Evolutionary conservation across 2,113 vertebrate species (phyloP).

Genomic region (human): GRCh38 chr7:131483001-131483500

Average conservation of each 20-base stretch:
- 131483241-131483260: not conserved
- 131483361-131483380: not conserved
- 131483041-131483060: not conserved
- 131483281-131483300: constrained; percentile 27
- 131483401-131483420: not conserved
- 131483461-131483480: not conserved
- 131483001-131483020: not conserved
- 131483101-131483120: constrained; percentile 12
- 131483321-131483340: not conserved
- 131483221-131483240: not conserved
- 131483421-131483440: not conserved
- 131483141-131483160: not conserved
- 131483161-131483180: not conserved
- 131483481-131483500: not conserved
- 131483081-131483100: not conserved
- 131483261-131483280: not conserved
- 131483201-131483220: not conserved
- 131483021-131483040: not conserved
- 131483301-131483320: not conserved
- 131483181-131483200: not conserved
- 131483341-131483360: not conserved
- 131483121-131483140: not conserved
- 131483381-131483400: not conserved
- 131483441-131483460: not conserved
- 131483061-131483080: not conserved